Evolutionary conservation across 2,113 vertebrate genomes (phyloP).

Genomic region (Myanophis thanlyinensis): DNA sequence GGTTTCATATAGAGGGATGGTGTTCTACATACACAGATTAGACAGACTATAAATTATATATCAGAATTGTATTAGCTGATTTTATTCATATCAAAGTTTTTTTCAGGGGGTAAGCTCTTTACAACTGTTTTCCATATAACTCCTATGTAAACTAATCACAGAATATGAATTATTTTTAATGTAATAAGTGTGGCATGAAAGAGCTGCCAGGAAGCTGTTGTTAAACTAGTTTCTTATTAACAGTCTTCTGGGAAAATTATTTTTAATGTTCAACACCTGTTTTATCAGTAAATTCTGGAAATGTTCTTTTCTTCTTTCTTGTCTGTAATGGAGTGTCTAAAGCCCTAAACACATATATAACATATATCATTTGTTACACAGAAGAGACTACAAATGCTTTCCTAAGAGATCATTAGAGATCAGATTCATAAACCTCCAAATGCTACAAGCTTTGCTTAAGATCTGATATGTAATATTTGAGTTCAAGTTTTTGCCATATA

Average conservation of each 20-base stretch:
- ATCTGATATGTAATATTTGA: neutral
- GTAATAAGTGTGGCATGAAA: neutral
- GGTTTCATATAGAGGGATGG: neutral
- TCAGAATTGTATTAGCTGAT: neutral
- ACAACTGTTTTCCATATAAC: neutral
- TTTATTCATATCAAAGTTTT: neutral
- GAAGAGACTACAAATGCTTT: neutral
- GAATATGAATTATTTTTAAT: neutral
- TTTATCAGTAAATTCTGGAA: neutral
- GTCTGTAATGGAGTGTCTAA: neutral
- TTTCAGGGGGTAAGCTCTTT: neutral
- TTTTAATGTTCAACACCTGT: neutral
- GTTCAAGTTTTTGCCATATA: accelerated
- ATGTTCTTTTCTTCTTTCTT: neutral
- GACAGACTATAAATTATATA: neutral
- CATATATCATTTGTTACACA: neutral
- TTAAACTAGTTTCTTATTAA: neutral
- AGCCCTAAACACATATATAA: neutral
- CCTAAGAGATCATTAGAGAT: neutral
- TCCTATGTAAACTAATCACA: neutral
- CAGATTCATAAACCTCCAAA: neutral
- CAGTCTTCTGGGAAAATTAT: neutral
- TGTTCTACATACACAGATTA: neutral
- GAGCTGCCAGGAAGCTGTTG: neutral
- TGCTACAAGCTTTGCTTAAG: neutral